phyloP scores from a whole-genome alignment of 2,888 invertebrate species.

The Dolomedes plantarius region DNA sequence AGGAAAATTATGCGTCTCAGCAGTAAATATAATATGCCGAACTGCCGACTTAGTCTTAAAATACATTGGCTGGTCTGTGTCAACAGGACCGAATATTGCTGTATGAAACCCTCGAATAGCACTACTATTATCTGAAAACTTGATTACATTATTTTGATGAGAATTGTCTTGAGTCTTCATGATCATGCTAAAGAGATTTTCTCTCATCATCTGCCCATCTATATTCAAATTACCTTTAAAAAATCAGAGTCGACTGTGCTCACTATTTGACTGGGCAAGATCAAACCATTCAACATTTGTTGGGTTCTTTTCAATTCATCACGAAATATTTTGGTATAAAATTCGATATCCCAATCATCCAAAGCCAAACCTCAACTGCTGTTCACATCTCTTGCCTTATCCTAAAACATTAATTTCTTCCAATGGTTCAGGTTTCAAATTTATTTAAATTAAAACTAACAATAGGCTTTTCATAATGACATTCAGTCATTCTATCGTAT shows the following conservation, averaged over 20 bases:
- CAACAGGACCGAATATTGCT: conserved; percentile 82
- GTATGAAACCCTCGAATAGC: conserved; percentile 90
- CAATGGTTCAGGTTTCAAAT: conserved; percentile 83
- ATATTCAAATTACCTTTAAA: conserved; percentile 91
- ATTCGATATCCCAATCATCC: conserved; percentile 93
- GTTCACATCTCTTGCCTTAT: conserved; percentile 87
- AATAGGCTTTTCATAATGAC: conserved; percentile 83
- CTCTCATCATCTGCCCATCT: conserved; percentile 86
- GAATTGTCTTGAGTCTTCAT: conserved; percentile 89
- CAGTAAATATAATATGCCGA: conserved; percentile 96
- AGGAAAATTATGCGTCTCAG: conserved; percentile 99
- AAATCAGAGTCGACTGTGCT: conserved; percentile 99
- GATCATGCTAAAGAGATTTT: conserved; percentile 94
- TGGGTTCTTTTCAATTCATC: conserved; percentile 91
- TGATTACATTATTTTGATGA: conserved; percentile 95
- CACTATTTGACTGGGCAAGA: conserved; percentile 96
- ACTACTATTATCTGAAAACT: conserved; percentile 98
- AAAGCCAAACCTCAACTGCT: conserved; percentile 90
- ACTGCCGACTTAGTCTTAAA: conserved; percentile 80
- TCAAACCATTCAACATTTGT: conserved; percentile 98
- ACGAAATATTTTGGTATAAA: conserved; percentile 90
- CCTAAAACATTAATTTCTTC: conserved; percentile 88
- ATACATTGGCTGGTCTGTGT: conserved; percentile 82
- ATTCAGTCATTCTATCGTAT: conserved; percentile 96
- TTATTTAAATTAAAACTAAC: conserved; percentile 80